These are phyloP conservation scores for Drosophila kanekoi DNA, from an alignment of 2,888 invertebrate genomes.

Conservation along the genomic window DNA sequence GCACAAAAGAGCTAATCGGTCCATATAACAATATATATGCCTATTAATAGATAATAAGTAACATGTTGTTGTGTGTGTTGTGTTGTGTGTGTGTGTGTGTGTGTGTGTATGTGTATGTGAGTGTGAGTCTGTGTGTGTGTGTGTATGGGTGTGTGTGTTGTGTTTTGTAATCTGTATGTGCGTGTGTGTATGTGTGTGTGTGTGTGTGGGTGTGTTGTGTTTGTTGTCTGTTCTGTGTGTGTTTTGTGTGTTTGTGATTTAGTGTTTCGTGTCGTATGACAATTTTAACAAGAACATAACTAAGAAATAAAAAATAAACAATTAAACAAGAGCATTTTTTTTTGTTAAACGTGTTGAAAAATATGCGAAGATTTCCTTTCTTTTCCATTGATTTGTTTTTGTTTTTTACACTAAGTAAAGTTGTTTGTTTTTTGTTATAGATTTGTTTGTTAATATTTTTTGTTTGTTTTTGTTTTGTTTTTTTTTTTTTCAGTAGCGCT, in stretches of 20 bases:
- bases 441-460: conserved; percentile 43
- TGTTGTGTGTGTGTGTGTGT: conserved; percentile 2
- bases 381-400: conserved; percentile 25
- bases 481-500: conserved; percentile 63
- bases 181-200: conserved; percentile 17
- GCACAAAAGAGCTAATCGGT: conserved; percentile 74
- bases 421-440: conserved; percentile 43
- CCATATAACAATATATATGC: conserved; percentile 71
- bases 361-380: conserved; percentile 23
- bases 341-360: conserved; percentile 47
- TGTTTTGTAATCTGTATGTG: conserved; percentile 17
- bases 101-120: conserved; percentile 12
- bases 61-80: conserved; percentile 56
- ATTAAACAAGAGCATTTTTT: conserved; percentile 34
- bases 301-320: conserved; percentile 37
- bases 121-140: conserved; percentile 31
- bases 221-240: conserved; percentile 18
- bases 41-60: conserved; percentile 77
- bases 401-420: conserved; percentile 44
- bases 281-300: conserved; percentile 64
- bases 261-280: conserved; percentile 38
- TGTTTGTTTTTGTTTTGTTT: conserved; percentile 33
- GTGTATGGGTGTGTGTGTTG: conserved; percentile 11
- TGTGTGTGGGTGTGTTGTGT: conserved; percentile 18
- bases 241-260: conserved; percentile 29